phyloP scores from a whole-genome alignment of 2,113 vertebrate species.

The Excalfactoria chinensis region DNA sequence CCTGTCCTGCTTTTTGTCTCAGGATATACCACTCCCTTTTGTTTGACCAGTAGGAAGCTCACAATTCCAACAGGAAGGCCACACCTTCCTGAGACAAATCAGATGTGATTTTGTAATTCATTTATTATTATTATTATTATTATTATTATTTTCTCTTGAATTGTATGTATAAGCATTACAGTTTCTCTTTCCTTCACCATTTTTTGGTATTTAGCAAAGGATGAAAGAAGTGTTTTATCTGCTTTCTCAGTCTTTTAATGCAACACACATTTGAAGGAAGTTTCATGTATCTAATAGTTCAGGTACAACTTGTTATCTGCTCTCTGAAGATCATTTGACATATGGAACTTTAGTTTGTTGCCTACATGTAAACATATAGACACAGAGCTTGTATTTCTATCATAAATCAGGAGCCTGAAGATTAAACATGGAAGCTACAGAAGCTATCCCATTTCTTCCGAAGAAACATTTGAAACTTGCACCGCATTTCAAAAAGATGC shows the following conservation, averaged over 20 bases:
- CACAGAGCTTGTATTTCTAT: background rate
- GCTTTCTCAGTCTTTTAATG: background rate
- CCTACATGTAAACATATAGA: background rate
- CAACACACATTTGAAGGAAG: background rate
- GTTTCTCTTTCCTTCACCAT: background rate
- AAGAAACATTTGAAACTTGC: background rate
- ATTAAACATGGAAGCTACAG: background rate
- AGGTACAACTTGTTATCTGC: background rate
- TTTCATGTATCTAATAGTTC: background rate
- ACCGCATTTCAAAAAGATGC: background rate
- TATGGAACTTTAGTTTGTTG: background rate
- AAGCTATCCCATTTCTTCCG: background rate
- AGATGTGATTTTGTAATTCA: constrained; percentile 43
- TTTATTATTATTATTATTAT: no score
- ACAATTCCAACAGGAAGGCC: constrained; percentile 51
- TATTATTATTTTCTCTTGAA: background rate
- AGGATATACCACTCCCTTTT: constrained; percentile 60
- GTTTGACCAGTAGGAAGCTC: constrained; percentile 44
- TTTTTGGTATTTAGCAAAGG: background rate
- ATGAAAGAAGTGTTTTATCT: background rate
- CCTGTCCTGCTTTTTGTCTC: constrained; percentile 22
- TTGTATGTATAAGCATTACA: accelerated
- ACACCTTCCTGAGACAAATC: constrained; percentile 37
- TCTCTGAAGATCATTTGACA: background rate
- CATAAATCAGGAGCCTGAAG: background rate